Evolutionary conservation across 2,888 invertebrate genomes (phyloP), one percentile per base, ranked within the genome.

Genomic region (Cremastinae sp.): DNA sequence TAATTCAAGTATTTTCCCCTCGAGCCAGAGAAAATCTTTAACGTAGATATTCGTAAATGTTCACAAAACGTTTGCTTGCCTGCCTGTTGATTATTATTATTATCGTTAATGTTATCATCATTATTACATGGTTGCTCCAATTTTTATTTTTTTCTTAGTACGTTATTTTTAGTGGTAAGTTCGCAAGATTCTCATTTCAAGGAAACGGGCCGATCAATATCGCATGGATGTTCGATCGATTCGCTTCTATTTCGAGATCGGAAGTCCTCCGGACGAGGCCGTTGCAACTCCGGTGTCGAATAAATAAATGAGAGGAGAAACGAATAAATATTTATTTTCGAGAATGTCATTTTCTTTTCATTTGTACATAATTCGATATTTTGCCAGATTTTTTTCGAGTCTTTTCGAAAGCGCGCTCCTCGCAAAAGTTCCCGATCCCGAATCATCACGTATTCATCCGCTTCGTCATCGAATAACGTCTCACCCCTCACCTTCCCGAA

Each of bases 41-140:
- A 12, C 8, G 20, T 73, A 36, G 51, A 62, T 36, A 43, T 62
- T 49, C 66, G 41, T 73, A 41, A 59, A 59, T 59, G 49, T 69
- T 69, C 8, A 41, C 49, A 14, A 12, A 9, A 41, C 58, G 61
- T 72, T 70, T 72, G 75, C 75, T 75, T 75, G 72, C 56, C 72
- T 20, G 58, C 62, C 54, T 62, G 75, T 61, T 62, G 62, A 66
- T 72, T 43, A 68, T 28, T 28, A 62, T 45, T 43, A 61, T 51
- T 43, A 18, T 56, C 49, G 16, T 28, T 38, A 38, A 41, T 56
- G 2, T 53, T 53, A 38, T 54, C 20, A 43, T 56, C 10, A 47
- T 47, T 41, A 20, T 43, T 2, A 7, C 18, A 14, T 14, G 2
- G 18, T 20, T 59, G 34, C 41, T 28, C 49, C 34, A 12, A 61